These are phyloP conservation scores for Cotesia chilonis DNA, from an alignment of 1,140 invertebrate genomes.

Conservation along the genomic window DNA sequence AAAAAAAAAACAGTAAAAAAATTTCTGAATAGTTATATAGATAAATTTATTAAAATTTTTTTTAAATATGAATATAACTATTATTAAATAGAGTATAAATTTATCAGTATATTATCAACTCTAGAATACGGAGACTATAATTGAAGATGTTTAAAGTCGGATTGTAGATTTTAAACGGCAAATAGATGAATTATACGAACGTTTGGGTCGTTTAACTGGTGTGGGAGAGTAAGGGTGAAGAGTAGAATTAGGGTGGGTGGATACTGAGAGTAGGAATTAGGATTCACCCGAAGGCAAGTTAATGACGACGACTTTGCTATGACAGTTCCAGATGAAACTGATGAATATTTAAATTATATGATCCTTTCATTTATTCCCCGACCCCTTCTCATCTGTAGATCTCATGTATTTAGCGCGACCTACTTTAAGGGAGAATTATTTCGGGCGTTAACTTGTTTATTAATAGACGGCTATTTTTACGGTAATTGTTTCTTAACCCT, in stretches of 20 bases:
- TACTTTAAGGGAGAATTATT: background rate
- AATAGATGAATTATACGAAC: slow-evolving; percentile 23
- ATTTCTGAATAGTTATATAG: too few species aligned
- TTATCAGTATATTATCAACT: background rate
- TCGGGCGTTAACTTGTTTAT: too few species aligned
- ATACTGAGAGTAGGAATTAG: background rate
- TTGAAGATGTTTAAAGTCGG: background rate
- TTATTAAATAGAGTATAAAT: background rate
- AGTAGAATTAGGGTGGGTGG: too few species aligned
- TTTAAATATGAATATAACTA: too few species aligned
- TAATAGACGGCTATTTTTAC: too few species aligned
- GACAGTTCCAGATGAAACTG: slow-evolving; percentile 16
- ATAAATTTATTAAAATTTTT: too few species aligned
- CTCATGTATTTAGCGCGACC: slow-evolving; percentile 2
- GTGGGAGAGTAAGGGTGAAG: too few species aligned
- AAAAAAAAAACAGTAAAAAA: too few species aligned
- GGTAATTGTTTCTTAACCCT: too few species aligned
- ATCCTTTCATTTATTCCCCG: background rate
- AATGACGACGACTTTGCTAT: slow-evolving; percentile 15
- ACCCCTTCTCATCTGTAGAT: too few species aligned
- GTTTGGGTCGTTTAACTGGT: background rate
- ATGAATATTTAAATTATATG: slow-evolving; percentile 19
- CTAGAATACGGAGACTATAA: background rate
- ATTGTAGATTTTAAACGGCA: slow-evolving; percentile 7
- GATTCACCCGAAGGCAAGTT: slow-evolving; percentile 1